Base-by-base conservation (phyloP, 1,140 invertebrate species). In the Ceratosolen fusciceps region DNA sequence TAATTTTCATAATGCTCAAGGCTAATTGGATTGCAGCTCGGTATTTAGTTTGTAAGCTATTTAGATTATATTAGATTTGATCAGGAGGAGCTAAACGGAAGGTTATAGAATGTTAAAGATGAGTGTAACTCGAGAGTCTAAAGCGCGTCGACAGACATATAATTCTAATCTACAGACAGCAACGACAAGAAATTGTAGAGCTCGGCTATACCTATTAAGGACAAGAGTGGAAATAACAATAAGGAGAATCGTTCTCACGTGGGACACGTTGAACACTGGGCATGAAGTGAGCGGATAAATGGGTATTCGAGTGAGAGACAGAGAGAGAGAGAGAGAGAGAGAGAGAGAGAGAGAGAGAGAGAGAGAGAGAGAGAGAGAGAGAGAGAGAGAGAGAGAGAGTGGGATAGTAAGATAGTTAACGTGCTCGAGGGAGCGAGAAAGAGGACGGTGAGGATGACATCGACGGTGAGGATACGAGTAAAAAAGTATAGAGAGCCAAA, bases 321-420 rank as follows among this genome's bases (percentile, higher is more conserved):
- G 49, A 43, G 39, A 10, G 65, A 58, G n/a, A 26, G 29, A 49
- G 21, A 26, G 43, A 26, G 39, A 72, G 39, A 31, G 47, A 65
- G 58, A 67, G 43, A 83, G 76, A 74, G 79, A 21, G 74, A 26
- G 43, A 49, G 37, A 54, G 67, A 54, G 34, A 75, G 74, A 49
- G 43, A 84, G 79, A 76, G 80, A 21, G 74, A 43, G 65, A 76
- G 72, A 43, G 65, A 78, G 60, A 78, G 62, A 75, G 70, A 49
- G 77, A 70, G 72, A 83, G 72, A 82, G 80, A 83, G 72, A 74
- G 34, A 78, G 68, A 83, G 75, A 81, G 10, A 26, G 39, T 43
- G 39, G 39, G n/a, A n/a, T n/a, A n/a, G n/a, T n/a, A n/a, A n/a
- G n/a, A n/a, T n/a, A n/a, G n/a, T n/a, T 43, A 12, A 43, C 5